phyloP scores from a whole-genome alignment of 2,797 vertebrate genomes.

The Poecilia gillii region DNA sequence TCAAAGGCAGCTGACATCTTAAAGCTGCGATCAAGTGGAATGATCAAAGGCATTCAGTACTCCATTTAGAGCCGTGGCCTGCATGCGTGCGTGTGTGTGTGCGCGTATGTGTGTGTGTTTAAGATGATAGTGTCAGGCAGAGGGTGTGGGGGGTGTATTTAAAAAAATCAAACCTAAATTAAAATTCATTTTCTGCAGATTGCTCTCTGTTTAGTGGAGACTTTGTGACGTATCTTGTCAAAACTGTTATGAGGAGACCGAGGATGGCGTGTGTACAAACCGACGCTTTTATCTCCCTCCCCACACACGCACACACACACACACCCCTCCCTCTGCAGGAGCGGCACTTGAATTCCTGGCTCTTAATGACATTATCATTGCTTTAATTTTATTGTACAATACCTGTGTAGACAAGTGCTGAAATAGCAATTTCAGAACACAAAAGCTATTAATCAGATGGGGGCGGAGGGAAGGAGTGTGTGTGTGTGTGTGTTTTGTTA shows the following conservation, averaged over 20 bases:
- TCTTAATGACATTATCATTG: neutral
- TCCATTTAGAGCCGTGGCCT: constrained; percentile 29
- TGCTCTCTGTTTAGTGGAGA: neutral
- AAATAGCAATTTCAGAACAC: constrained; percentile 18
- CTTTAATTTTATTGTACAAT: constrained; percentile 21
- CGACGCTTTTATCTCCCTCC: neutral
- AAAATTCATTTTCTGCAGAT: neutral
- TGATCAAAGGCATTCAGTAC: constrained; percentile 73
- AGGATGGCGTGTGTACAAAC: neutral
- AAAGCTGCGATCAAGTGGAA: constrained; percentile 77
- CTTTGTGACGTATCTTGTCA: constrained; percentile 1
- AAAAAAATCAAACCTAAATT: constrained; percentile 33
- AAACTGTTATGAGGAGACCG: neutral
- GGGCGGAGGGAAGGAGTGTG: neutral
- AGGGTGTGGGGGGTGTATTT: neutral
- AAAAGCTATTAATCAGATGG: constrained; percentile 26
- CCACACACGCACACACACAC: too few relatives aligned
- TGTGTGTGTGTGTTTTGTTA: constrained; percentile 12
- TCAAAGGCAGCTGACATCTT: constrained; percentile 75
- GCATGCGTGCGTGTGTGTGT: neutral
- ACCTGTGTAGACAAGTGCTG: constrained; percentile 15
- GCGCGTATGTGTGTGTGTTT: constrained; percentile 10
- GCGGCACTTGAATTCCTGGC: neutral
- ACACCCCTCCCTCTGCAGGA: neutral
- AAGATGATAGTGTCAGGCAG: constrained; percentile 11